Evolutionary conservation across 2,113 vertebrate species (phyloP), one percentile per base, ranked within the genome.

Genomic region (Prionailurus viverrinus): DNA sequence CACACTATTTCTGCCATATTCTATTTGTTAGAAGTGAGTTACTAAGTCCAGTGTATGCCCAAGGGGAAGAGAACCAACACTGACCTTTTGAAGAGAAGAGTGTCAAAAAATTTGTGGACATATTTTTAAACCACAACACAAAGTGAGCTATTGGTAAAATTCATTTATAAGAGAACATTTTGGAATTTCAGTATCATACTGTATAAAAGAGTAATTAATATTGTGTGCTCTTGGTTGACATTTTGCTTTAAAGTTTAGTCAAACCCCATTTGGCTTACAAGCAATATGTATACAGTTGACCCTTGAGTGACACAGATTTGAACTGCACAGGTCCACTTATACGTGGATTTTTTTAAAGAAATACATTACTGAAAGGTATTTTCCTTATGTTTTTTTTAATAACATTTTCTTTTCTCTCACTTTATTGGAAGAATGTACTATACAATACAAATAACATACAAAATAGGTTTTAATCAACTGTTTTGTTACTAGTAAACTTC

Each of bases 231-330:
- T 95, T 89, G 90, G 33, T 13, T 88, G 55, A 79, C 63, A 86
- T 68, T 91, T 95, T 96, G 36, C 66, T 84, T 88, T 96, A 48
- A 93, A 69, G 27, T 69, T 86, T 74, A 29, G 39, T n/a, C 31
- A 97, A 83, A 83, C n/a, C 29, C n/a, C 2, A 21, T 71, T 93
- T 81, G 63, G 45, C 14, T 53, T 73, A 31, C 5, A 94, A 73
- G 16, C 33, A 76, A 79, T 45, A 95, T 8, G 41, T n/a, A 74
- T 18, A 41, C 74, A 48, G 74, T 29, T 48, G 41, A 48, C 27
- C 41, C 15, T 19, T 18, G 74, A 78, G 41, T 78, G 41, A 48
- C 74, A 78, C 27, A 31, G 74, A 48, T 78, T 29, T 78, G 74
- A 78, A 78, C 41, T 27, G 14, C 41, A 31, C 27, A 18, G 27